Evolutionary conservation across 2,113 vertebrate species (phyloP).

Genomic region (Crotalus helleri): DNA sequence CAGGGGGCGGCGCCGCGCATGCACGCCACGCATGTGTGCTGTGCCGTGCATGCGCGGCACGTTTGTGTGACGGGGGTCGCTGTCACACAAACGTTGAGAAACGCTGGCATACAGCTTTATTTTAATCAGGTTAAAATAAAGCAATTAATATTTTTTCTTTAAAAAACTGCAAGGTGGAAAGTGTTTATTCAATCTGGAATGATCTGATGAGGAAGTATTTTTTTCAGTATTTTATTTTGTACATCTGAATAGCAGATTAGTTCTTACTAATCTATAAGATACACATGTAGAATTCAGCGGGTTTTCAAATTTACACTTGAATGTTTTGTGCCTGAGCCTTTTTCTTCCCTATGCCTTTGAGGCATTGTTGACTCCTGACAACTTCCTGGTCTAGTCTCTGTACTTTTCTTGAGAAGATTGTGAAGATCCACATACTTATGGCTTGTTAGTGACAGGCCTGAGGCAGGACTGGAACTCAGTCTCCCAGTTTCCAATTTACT

Average conservation of each 20-base stretch:
- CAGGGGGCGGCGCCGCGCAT: no score
- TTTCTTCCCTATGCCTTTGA: not conserved
- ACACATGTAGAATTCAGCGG: not conserved
- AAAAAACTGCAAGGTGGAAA: not conserved
- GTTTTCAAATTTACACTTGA: not conserved
- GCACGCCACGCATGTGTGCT: no score
- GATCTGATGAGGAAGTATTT: not conserved
- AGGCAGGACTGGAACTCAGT: not conserved
- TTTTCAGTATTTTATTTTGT: not conserved
- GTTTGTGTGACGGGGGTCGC: no score
- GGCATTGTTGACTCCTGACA: not conserved
- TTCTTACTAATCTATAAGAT: not conserved
- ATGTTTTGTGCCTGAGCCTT: not conserved
- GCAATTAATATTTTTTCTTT: not conserved
- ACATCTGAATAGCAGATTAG: not conserved
- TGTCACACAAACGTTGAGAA: no score
- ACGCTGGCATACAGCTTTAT: no score
- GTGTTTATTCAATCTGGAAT: not conserved
- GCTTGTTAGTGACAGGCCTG: not conserved
- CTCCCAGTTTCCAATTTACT: not conserved
- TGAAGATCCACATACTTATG: no score
- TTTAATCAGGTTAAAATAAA: not conserved
- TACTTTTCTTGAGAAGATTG: not conserved
- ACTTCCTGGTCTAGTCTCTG: not conserved
- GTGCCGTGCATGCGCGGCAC: no score